A percentile compares a stretch with the other conserved stretches of the same genome.
Evolutionary conservation across 1,140 invertebrate genomes (phyloP).

Genomic region (Drosophila athabasca): DNA sequence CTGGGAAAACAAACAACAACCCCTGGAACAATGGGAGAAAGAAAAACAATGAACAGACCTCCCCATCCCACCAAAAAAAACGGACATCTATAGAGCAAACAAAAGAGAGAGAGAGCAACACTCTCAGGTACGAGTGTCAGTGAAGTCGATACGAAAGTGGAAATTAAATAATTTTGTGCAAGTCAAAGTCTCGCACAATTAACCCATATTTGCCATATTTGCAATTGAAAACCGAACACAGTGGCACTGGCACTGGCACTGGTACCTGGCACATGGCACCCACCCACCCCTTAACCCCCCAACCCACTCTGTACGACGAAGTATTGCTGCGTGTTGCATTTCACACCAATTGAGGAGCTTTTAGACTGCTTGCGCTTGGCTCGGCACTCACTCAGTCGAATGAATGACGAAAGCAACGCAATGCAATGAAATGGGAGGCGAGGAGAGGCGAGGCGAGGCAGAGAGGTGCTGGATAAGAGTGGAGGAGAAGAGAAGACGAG

Average conservation of each 20-base stretch:
- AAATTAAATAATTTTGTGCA: conserved; percentile 65
- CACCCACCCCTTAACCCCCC: not conserved
- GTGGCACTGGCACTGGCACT: not conserved
- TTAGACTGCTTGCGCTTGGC: conserved; percentile 61
- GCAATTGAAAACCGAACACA: conserved; percentile 50
- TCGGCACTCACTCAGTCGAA: conserved; percentile 73
- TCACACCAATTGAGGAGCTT: conserved; percentile 74
- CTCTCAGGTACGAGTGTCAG: not conserved
- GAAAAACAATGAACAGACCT: too few species aligned
- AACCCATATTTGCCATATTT: conserved; percentile 69
- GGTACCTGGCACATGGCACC: conserved; percentile 3
- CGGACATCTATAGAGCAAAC: not conserved
- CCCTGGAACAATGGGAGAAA: conserved; percentile 15
- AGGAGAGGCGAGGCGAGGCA: not conserved
- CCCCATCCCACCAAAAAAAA: conserved; percentile 13
- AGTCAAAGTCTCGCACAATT: conserved; percentile 76
- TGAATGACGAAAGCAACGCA: conserved; percentile 74
- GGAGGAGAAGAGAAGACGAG: not conserved
- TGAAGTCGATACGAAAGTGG: conserved; percentile 25
- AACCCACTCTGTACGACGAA: not conserved
- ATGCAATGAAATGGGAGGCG: conserved; percentile 39
- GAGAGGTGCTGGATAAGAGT: too few species aligned
- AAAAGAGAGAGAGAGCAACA: conserved; percentile 6
- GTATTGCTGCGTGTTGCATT: conserved; percentile 69
- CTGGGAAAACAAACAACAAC: conserved; percentile 28